Conservation (phyloP, 2,888 invertebrate genomes). For the Drosophila picticornis region DNA sequence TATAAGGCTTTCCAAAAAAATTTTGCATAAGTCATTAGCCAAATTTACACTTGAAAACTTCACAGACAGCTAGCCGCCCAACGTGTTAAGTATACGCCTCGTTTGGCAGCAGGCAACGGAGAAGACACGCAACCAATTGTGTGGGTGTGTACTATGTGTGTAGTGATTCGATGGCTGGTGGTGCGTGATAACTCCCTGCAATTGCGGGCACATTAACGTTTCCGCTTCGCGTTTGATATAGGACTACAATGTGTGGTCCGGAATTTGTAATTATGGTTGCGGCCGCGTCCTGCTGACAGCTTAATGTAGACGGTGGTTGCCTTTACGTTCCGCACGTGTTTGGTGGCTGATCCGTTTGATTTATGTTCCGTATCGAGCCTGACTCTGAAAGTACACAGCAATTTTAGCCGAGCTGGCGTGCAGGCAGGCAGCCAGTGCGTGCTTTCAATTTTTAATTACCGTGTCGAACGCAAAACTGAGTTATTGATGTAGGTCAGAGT, state of each 20-base stretch:
- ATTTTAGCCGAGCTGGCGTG: conserved; percentile 1
- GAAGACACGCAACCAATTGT: conserved; percentile 12
- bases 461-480: conserved; percentile 57
- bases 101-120: conserved; percentile 17
- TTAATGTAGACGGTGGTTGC: conserved; percentile 59
- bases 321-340: conserved; percentile 68
- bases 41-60: conserved; percentile 43
- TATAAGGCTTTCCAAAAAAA: neutral
- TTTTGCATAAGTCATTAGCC: conserved; percentile 45
- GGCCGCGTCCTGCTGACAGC: conserved; percentile 61
- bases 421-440: conserved; percentile 44
- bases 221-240: conserved; percentile 74
- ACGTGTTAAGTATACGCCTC: conserved; percentile 53
- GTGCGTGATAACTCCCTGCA: conserved; percentile 72
- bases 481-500: conserved; percentile 72
- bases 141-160: neutral
- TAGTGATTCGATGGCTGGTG: conserved; percentile 11
- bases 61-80: conserved; percentile 39
- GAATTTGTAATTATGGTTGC: conserved; percentile 71
- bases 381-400: conserved; percentile 36
- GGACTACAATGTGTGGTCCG: conserved; percentile 62
- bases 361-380: conserved; percentile 51
- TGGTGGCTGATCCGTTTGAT: conserved; percentile 59
- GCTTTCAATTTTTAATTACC: conserved; percentile 74
- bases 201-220: conserved; percentile 73